A percentile compares a stretch with the other conserved stretches of the same genome.
phyloP scores from a whole-genome alignment of 2,888 invertebrate species.

The Arge pagana region DNA sequence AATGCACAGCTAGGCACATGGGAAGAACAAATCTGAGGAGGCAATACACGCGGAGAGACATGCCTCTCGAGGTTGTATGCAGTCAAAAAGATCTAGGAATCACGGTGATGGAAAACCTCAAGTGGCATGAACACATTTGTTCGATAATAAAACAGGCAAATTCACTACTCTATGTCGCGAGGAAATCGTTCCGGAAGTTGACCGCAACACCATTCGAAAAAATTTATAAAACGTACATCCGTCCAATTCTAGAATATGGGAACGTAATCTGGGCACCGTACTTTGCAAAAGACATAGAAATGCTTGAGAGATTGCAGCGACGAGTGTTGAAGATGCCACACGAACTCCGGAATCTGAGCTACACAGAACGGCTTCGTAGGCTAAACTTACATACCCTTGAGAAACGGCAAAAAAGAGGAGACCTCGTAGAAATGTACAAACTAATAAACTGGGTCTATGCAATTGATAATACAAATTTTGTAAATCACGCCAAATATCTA shows the following conservation, averaged over 20 bases:
- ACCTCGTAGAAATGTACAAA: constrained; percentile 25
- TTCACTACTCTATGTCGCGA: not conserved
- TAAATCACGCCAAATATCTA: not conserved
- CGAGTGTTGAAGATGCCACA: constrained; percentile 15
- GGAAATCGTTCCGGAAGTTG: constrained; percentile 5
- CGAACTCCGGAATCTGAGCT: constrained; percentile 12
- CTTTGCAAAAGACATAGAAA: constrained; percentile 9
- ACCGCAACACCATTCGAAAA: constrained; percentile 7
- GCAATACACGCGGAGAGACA: not conserved
- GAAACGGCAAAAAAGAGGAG: constrained; percentile 41
- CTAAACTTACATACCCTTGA: not conserved
- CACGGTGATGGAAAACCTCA: constrained; percentile 9
- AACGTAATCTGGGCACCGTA: constrained; percentile 16
- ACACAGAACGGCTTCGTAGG: not conserved
- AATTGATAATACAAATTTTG: not conserved
- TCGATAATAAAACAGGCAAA: constrained; percentile 12
- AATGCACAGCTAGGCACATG: constrained; percentile 14
- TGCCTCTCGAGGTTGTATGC: not conserved
- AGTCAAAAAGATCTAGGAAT: constrained; percentile 15
- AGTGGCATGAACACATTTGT: constrained; percentile 17
- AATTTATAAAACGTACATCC: constrained; percentile 15
- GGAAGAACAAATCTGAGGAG: constrained; percentile 7
- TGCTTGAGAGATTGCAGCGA: constrained; percentile 8
- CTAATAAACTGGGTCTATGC: not conserved
- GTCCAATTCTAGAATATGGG: constrained; percentile 17